Evolutionary conservation across 2,113 vertebrate genomes (phyloP).

Genomic region (Oreochromis aureus): DNA sequence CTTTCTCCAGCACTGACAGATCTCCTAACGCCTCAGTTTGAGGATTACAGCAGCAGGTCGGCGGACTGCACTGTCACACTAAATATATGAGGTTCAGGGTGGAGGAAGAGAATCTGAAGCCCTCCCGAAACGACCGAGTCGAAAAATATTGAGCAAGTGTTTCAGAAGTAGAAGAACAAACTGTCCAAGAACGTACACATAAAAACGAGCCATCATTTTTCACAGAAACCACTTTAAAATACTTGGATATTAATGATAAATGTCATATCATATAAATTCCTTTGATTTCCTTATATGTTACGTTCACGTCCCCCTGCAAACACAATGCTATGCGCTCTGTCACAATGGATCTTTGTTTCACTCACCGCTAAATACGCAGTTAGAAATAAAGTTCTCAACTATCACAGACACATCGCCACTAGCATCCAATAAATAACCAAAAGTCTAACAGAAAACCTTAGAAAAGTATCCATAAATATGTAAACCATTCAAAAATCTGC

Average conservation of each 20-base stretch:
- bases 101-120: neutral
- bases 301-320: accelerated
- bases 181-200: neutral
- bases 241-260: neutral
- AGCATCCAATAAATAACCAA: neutral
- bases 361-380: too few species aligned
- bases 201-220: neutral
- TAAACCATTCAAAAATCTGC: neutral
- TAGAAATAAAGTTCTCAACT: neutral
- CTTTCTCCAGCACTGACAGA: constrained; percentile 16
- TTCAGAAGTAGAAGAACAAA: neutral
- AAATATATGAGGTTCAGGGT: neutral
- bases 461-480: neutral
- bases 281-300: neutral
- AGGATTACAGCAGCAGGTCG: constrained; percentile 19
- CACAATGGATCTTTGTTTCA: too few species aligned
- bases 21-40: neutral
- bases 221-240: neutral
- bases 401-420: neutral
- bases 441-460: accelerated
- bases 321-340: neutral
- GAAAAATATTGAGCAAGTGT: accelerated
- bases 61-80: neutral
- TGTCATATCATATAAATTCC: neutral
- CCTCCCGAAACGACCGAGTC: neutral